A percentile compares a stretch with the other conserved stretches of the same genome.
These are phyloP conservation scores for Mizuhopecten yessoensis DNA, from an alignment of 1,140 invertebrate species.

Conservation along the genomic window DNA sequence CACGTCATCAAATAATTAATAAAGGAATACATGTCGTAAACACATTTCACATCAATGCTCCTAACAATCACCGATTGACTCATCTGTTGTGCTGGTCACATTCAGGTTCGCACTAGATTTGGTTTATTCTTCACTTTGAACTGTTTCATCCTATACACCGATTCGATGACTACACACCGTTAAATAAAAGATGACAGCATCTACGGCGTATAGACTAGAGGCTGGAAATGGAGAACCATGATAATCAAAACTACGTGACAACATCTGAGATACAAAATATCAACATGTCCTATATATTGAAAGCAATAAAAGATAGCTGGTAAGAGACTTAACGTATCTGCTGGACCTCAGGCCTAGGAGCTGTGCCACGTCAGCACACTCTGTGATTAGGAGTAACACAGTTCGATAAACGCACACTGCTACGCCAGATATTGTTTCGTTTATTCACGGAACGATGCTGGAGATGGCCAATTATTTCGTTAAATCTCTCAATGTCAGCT, in stretches of 20 bases:
- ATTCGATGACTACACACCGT: neutral
- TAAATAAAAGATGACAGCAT: neutral
- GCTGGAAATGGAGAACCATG: neutral
- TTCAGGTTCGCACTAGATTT: too few species aligned
- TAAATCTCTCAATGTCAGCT: too few species aligned
- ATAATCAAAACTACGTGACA: neutral
- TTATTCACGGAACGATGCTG: neutral
- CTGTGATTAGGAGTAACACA: too few species aligned
- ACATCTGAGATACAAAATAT: neutral
- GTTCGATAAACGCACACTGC: neutral
- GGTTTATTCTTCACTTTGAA: neutral
- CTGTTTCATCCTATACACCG: neutral
- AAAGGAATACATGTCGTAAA: neutral
- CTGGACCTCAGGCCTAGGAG: neutral
- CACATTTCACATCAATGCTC: neutral
- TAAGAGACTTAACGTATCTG: neutral
- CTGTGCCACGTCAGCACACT: neutral
- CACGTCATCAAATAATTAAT: neutral
- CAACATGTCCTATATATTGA: neutral
- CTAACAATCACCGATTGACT: neutral
- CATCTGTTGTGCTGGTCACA: conserved; percentile 1
- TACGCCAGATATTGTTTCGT: neutral
- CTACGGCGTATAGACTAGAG: neutral
- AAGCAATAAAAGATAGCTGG: neutral
- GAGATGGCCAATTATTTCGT: neutral